Evolutionary conservation across 23 tunicate genomes (phyloP).

Genomic region (Halocynthia aurantium): DNA sequence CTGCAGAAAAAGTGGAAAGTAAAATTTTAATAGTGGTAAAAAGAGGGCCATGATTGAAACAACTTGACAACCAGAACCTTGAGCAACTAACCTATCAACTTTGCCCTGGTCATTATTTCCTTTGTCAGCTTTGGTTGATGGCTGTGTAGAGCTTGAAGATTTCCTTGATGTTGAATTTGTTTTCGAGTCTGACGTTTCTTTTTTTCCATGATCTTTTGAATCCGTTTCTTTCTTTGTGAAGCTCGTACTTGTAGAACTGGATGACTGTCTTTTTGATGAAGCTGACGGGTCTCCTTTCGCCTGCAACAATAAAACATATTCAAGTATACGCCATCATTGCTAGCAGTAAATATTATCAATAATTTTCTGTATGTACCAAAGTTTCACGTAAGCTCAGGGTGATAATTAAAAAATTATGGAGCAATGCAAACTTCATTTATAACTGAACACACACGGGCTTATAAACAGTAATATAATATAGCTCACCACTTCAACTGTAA

Average conservation of each 20-base stretch:
- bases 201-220: background rate
- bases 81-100: background rate
- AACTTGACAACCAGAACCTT: too few species aligned
- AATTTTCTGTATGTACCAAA: too few species aligned
- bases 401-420: background rate
- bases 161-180: background rate
- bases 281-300: constrained; percentile 24
- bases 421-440: background rate
- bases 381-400: too few species aligned
- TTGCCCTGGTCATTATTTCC: background rate
- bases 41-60: too few species aligned
- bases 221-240: constrained; percentile 10
- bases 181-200: constrained; percentile 3
- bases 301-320: background rate
- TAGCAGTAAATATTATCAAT: too few species aligned
- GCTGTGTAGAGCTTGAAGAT: background rate
- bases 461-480: background rate
- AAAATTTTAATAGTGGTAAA: too few species aligned
- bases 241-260: background rate
- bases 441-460: background rate
- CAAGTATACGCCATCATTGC: too few species aligned
- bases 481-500: constrained; percentile 57
- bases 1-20: too few species aligned
- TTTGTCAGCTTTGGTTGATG: background rate
- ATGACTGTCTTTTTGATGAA: constrained; percentile 9